Evolutionary conservation across 2,888 invertebrate genomes (phyloP), one percentile per base, ranked within the genome.

Genomic region (Lochmaea crataegi): DNA sequence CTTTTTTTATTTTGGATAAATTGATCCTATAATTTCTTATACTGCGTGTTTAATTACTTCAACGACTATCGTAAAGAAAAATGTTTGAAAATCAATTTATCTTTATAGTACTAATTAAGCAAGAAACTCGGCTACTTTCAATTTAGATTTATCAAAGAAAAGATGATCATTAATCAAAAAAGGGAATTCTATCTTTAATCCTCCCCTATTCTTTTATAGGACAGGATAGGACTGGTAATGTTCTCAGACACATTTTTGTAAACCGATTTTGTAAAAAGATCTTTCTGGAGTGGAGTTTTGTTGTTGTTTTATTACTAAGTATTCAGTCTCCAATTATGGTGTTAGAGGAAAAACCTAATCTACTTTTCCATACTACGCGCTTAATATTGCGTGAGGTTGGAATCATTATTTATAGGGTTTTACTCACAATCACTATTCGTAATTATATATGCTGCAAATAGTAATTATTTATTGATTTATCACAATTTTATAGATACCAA

Each of bases 51-150:
- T 57, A 66, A 66, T 66, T 57, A 66, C 56, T 57, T 57, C 10
- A 26, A 65, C 14, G 22, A 42, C 38, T 57, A 56, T 65, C 12
- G 18, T 42, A 57, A 57, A 12, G 42, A 57, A 66, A 66, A 38
- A 32, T 60, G 5, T 60, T 68, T 48, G 38, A 18, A 61, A 68
- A 61, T 61, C 61, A 61, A 48, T 68, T 68, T 68, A 61, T 68
- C 68, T 68, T 68, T 68, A 61, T 68, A 61, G 53, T 51, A 61
- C 61, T 68, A 68, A 68, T 68, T 68, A 68, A 68, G 68, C 68
- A 51, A 68, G 60, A 61, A 68, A 53, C 18, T 51, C 68, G 9
- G 60, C 68, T 61, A 68, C 68, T 53, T 68, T 68, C 68, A 68
- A 68, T 68, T 68, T 61, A 22, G 41, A 68, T 68, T 68, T 61